phyloP scores from a whole-genome alignment of 2,113 vertebrate genomes.

The Gulo gulo region DNA sequence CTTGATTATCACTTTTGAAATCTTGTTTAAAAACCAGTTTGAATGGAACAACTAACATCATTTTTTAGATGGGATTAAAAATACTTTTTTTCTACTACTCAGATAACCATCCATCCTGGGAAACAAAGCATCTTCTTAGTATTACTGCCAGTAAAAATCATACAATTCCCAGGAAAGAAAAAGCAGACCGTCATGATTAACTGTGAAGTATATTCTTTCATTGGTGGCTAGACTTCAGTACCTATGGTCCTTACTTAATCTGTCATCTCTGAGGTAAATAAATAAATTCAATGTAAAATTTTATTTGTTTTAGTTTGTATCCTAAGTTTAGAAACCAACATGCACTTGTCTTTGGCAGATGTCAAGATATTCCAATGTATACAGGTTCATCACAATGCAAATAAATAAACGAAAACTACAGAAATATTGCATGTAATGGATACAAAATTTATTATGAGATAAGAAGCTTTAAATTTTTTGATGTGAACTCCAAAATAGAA shows the following conservation, averaged over 20 bases:
- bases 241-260: not conserved
- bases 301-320: not conserved
- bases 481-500: not conserved
- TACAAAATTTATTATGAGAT: not conserved
- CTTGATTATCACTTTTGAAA: not conserved
- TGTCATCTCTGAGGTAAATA: not conserved
- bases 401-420: not conserved
- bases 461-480: not conserved
- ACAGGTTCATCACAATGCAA: not conserved
- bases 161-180: not conserved
- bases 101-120: not conserved
- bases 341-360: not conserved
- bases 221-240: not conserved
- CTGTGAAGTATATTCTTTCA: not conserved
- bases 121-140: not conserved
- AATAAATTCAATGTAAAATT: constrained; percentile 1
- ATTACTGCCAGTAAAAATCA: not conserved
- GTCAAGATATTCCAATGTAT: not conserved
- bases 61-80: not conserved
- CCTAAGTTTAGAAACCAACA: not conserved
- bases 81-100: not conserved
- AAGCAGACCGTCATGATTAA: not conserved
- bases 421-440: not conserved
- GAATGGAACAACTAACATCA: not conserved
- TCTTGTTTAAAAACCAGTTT: not conserved